phyloP scores from a whole-genome alignment of 2,113 vertebrate species.

The Muntiacus reevesi region DNA sequence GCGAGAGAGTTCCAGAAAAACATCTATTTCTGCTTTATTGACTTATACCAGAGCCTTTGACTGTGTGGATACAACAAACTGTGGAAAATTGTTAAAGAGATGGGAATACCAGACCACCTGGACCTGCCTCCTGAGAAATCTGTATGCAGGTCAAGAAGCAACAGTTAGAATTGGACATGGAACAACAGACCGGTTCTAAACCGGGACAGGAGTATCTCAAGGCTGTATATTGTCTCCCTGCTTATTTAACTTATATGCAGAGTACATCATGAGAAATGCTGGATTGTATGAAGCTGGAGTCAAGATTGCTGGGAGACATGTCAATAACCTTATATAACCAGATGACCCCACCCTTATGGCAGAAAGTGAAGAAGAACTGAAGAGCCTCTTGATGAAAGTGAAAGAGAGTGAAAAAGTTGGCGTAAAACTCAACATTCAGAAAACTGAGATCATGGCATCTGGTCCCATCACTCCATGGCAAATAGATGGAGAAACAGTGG shows the following conservation, averaged over 20 bases:
- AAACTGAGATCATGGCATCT: background rate
- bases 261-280: background rate
- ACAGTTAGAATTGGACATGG: background rate
- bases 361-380: background rate
- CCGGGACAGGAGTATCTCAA: background rate
- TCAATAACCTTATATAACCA: background rate
- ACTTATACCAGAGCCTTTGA: background rate
- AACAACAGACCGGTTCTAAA: background rate
- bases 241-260: background rate
- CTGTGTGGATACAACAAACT: background rate
- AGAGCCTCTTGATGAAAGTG: background rate
- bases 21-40: background rate
- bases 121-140: background rate
- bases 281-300: background rate
- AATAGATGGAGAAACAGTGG: background rate
- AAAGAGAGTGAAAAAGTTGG: background rate
- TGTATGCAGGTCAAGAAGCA: background rate
- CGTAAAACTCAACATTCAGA: too few species aligned
- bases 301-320: background rate
- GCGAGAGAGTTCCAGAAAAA: background rate
- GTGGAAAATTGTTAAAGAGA: background rate
- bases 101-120: background rate
- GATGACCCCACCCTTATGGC: background rate
- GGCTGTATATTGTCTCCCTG: background rate
- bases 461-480: background rate